These are phyloP conservation scores for Euplexia lucipara DNA, from an alignment of 2,888 invertebrate genomes.

Conservation along the genomic window DNA sequence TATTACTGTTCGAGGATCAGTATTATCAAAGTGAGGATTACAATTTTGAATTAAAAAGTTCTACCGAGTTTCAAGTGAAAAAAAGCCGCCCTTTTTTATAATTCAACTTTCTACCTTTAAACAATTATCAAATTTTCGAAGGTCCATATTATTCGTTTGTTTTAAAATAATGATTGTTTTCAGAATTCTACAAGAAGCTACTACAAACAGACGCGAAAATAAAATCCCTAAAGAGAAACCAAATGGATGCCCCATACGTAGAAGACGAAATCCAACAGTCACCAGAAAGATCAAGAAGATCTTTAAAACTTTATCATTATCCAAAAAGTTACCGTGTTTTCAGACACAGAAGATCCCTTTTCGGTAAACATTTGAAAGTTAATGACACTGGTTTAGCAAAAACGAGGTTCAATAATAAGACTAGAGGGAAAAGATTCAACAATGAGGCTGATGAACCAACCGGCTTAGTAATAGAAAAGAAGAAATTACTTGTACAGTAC, in stretches of 20 bases:
- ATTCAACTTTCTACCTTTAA: too few relatives aligned
- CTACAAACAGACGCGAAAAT: constrained; percentile 82
- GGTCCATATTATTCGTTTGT: too few relatives aligned
- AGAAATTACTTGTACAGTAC: constrained; percentile 74
- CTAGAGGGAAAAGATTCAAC: constrained; percentile 56
- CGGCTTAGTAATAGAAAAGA: constrained; percentile 75
- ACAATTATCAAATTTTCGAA: too few relatives aligned
- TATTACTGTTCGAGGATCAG: too few relatives aligned
- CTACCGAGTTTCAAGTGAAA: too few relatives aligned
- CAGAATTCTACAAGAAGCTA: constrained; percentile 84
- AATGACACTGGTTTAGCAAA: background rate
- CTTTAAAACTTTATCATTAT: constrained; percentile 59
- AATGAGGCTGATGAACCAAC: constrained; percentile 61
- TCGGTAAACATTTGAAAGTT: constrained; percentile 6
- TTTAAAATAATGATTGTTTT: constrained; percentile 36
- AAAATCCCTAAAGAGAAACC: constrained; percentile 73
- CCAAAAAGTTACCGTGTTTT: constrained; percentile 45
- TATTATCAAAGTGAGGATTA: too few relatives aligned
- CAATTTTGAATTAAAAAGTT: too few relatives aligned
- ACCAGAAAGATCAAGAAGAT: constrained; percentile 73
- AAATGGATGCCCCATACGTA: background rate
- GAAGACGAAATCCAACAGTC: constrained; percentile 22
- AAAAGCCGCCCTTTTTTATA: too few relatives aligned
- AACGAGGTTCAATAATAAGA: constrained; percentile 20
- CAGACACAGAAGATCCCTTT: constrained; percentile 33